phyloP scores from a whole-genome alignment of 1,140 invertebrate species.

The Pseudoatta argentina region DNA sequence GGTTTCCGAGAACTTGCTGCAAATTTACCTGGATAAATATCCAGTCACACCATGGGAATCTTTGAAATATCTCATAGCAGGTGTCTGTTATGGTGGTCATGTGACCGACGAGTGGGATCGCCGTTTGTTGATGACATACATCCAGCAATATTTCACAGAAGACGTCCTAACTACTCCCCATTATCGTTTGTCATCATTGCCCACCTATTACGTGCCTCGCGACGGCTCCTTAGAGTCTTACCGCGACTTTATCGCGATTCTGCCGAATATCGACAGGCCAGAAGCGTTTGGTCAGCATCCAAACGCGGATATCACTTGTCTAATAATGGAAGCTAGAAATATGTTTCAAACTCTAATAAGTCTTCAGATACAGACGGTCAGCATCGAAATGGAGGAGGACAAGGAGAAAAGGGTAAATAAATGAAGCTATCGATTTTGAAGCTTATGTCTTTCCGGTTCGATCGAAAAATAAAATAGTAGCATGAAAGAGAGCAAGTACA shows the following conservation, averaged over 20 bases:
- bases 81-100: slow-evolving; percentile 97
- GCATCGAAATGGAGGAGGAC: slow-evolving; percentile 85
- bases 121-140: slow-evolving; percentile 92
- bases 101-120: slow-evolving; percentile 98
- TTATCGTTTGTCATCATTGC: slow-evolving; percentile 90
- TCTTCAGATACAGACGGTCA: slow-evolving; percentile 90
- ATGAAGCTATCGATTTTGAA: background rate
- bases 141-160: slow-evolving; percentile 93
- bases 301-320: slow-evolving; percentile 96
- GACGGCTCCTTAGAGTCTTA: slow-evolving; percentile 94
- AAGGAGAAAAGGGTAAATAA: slow-evolving; percentile 90
- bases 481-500: background rate
- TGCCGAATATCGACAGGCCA: slow-evolving; percentile 92
- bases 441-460: background rate
- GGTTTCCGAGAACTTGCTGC: slow-evolving; percentile 93
- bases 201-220: slow-evolving; percentile 92
- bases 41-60: slow-evolving; percentile 96
- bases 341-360: slow-evolving; percentile 94
- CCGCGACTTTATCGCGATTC: slow-evolving; percentile 91
- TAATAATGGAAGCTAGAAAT: slow-evolving; percentile 91
- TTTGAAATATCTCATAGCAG: slow-evolving; percentile 95
- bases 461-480: background rate
- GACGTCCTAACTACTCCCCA: slow-evolving; percentile 88
- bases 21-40: slow-evolving; percentile 94
- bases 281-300: slow-evolving; percentile 96